phyloP scores from a whole-genome alignment of 2,113 vertebrate genomes.

The Callorhinus ursinus region DNA sequence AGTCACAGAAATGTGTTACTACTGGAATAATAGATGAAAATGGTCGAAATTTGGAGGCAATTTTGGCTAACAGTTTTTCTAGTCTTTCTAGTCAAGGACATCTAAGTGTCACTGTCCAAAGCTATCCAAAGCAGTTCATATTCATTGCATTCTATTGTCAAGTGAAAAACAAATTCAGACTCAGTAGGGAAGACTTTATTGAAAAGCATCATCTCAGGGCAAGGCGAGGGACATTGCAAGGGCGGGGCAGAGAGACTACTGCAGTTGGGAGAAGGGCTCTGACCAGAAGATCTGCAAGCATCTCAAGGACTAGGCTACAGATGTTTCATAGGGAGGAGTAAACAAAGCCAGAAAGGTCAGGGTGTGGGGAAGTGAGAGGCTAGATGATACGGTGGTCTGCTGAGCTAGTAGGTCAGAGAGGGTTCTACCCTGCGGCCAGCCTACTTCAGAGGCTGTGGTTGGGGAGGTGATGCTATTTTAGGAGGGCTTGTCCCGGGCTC shows the following conservation, averaged over 20 bases:
- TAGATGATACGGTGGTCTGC: too few species aligned
- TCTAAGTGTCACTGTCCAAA: slow-evolving; percentile 19
- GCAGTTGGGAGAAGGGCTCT: neutral
- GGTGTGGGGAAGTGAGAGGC: neutral
- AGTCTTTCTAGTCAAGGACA: neutral
- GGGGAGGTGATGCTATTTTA: neutral
- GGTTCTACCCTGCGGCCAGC: neutral
- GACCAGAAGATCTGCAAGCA: neutral
- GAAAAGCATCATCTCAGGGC: neutral
- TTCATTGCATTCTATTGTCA: neutral
- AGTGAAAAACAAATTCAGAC: neutral
- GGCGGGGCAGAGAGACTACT: rapidly evolving
- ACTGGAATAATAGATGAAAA: neutral
- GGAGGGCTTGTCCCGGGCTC: rapidly evolving
- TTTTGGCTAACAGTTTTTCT: neutral
- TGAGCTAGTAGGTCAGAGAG: neutral
- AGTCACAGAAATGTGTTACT: neutral
- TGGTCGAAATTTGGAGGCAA: neutral
- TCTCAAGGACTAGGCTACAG: neutral
- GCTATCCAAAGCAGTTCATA: neutral
- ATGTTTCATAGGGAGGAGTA: neutral
- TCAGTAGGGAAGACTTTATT: neutral
- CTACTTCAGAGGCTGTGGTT: rapidly evolving
- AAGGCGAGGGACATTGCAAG: neutral
- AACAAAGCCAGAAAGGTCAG: neutral